These are phyloP conservation scores for Drosophila acutilabella DNA, from an alignment of 2,888 invertebrate genomes.

Conservation along the genomic window DNA sequence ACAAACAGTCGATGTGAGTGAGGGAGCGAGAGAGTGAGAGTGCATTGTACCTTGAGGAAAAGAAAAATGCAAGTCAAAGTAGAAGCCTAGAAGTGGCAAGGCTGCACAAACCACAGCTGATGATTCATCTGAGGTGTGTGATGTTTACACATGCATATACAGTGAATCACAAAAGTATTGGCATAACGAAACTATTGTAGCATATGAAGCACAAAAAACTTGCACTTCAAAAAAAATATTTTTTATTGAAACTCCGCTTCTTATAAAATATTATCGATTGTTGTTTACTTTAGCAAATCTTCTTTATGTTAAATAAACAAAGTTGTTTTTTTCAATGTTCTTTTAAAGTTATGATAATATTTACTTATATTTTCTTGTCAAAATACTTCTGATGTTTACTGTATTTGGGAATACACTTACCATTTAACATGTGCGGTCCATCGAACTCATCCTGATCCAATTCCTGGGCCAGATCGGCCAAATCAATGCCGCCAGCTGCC, in stretches of 20 bases:
- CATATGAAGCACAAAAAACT: no score
- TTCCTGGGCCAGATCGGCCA: constrained; percentile 88
- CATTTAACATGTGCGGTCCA: constrained; percentile 88
- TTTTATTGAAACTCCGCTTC: no score
- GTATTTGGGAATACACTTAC: constrained; percentile 80
- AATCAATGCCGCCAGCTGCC: constrained; percentile 86
- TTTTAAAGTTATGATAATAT: no score
- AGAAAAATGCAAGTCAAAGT: constrained; percentile 6
- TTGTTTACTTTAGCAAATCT: no score
- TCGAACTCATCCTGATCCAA: constrained; percentile 90
- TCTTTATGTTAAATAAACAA: no score
- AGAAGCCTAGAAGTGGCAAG: constrained; percentile 30
- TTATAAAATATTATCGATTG: no score
- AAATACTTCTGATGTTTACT: no score
- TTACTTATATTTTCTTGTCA: no score
- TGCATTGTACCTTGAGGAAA: constrained; percentile 52
- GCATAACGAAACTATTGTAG: not conserved
- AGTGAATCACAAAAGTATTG: not conserved
- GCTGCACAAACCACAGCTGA: constrained; percentile 33
- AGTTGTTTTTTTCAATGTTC: no score
- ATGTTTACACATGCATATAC: not conserved
- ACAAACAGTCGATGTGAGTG: constrained; percentile 3
- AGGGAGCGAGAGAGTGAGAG: constrained; percentile 30
- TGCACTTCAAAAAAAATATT: no score
- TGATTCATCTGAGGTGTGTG: constrained; percentile 49